Evolutionary conservation across 2,888 invertebrate species (phyloP).

Genomic region (Charanyca ferruginea): DNA sequence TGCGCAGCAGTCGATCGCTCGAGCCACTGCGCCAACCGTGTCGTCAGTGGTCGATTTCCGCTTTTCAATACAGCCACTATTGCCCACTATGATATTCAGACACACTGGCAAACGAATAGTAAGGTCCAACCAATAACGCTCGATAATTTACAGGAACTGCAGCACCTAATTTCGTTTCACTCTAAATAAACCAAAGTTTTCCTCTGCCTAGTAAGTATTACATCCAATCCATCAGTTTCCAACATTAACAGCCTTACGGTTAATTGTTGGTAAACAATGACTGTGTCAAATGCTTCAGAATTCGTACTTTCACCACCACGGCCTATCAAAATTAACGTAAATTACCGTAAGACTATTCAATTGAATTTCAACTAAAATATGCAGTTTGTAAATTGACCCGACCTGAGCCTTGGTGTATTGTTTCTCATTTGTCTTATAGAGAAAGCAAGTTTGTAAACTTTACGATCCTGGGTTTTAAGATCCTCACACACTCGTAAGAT

Average conservation of each 20-base stretch:
- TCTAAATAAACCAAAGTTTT: slow-evolving; percentile 7
- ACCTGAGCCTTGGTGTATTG: slow-evolving; percentile 22
- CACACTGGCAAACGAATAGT: not conserved
- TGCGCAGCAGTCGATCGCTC: no score
- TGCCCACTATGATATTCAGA: not conserved
- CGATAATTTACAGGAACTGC: not conserved
- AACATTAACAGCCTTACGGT: slow-evolving; percentile 28
- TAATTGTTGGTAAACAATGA: slow-evolving; percentile 44
- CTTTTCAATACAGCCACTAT: no score
- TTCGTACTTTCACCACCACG: slow-evolving; percentile 45
- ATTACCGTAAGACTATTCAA: slow-evolving; percentile 49
- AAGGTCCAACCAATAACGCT: not conserved
- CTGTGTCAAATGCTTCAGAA: slow-evolving; percentile 47
- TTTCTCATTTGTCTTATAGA: slow-evolving; percentile 34
- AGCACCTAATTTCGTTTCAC: not conserved
- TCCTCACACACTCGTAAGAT: slow-evolving; percentile 14
- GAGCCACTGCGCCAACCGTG: no score
- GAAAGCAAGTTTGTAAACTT: slow-evolving; percentile 37
- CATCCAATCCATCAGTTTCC: slow-evolving; percentile 20
- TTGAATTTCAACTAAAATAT: slow-evolving; percentile 48
- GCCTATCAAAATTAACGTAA: slow-evolving; percentile 50
- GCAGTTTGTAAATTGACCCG: slow-evolving; percentile 28
- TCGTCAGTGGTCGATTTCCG: no score
- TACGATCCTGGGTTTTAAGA: not conserved
- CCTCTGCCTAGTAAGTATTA: slow-evolving; percentile 1